These are phyloP conservation scores for Ectropis crepuscularia DNA, from an alignment of 2,888 invertebrate genomes.

Conservation along the genomic window DNA sequence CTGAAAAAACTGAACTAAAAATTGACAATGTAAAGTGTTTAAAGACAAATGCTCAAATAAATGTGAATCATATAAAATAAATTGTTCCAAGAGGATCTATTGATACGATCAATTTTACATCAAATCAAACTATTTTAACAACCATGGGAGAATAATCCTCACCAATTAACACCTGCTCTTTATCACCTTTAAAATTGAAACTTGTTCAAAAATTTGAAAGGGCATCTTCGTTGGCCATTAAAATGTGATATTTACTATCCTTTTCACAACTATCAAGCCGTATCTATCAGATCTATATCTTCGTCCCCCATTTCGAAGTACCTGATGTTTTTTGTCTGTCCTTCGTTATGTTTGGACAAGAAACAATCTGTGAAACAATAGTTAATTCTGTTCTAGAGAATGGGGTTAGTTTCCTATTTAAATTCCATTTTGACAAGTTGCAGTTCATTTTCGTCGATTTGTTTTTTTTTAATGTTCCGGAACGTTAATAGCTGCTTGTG, in stretches of 20 bases:
- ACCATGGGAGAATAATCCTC: conserved; percentile 16
- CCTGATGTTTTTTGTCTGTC: conserved; percentile 81
- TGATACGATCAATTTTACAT: background rate
- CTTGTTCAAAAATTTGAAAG: background rate
- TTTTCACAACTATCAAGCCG: conserved; percentile 32
- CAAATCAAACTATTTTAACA: conserved; percentile 10
- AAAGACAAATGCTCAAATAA: background rate
- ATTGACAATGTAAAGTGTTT: too few relatives aligned
- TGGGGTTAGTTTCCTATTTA: conserved; percentile 71
- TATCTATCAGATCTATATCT: conserved; percentile 52
- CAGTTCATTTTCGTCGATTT: conserved; percentile 55
- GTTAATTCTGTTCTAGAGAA: conserved; percentile 59
- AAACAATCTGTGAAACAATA: conserved; percentile 78
- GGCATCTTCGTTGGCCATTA: conserved; percentile 16
- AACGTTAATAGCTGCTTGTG: conserved; percentile 61
- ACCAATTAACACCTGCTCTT: conserved; percentile 41
- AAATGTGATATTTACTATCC: conserved; percentile 44
- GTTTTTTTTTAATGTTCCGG: conserved; percentile 47
- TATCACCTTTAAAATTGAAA: conserved; percentile 15
- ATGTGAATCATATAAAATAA: background rate
- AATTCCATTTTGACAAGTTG: conserved; percentile 67
- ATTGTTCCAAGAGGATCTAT: background rate
- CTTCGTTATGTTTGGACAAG: conserved; percentile 70
- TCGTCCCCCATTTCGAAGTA: conserved; percentile 50
- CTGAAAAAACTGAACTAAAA: too few relatives aligned